Conservation (phyloP, 2,797 vertebrate genomes). For the Poecilia velifera region DNA sequence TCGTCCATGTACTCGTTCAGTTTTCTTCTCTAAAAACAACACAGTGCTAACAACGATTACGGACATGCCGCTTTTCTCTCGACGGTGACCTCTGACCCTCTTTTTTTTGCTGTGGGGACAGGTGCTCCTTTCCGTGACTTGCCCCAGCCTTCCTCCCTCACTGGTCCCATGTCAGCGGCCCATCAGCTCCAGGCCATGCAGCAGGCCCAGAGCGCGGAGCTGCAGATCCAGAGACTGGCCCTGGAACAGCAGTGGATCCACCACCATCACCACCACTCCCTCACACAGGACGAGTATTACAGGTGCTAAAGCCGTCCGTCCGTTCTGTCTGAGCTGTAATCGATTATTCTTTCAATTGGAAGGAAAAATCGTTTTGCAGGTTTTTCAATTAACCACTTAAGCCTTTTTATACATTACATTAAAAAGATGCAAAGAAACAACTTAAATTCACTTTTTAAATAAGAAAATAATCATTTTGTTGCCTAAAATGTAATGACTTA, state of each 20-base stretch:
- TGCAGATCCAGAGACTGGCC: slow-evolving; percentile 99
- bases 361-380: no score
- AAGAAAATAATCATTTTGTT: no score
- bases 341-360: no score
- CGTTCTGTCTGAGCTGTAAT: neutral
- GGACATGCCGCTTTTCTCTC: slow-evolving; percentile 27
- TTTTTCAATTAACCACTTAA: no score
- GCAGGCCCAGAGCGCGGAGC: slow-evolving; percentile 96
- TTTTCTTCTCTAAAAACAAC: slow-evolving; percentile 70
- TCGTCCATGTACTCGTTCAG: slow-evolving; percentile 77
- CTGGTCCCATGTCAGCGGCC: slow-evolving; percentile 94
- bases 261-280: slow-evolving; percentile 94
- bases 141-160: slow-evolving; percentile 92
- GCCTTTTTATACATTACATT: no score
- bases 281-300: slow-evolving; percentile 99
- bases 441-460: no score
- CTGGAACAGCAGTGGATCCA: slow-evolving; percentile 98
- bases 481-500: no score
- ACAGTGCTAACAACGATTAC: slow-evolving; percentile 50
- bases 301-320: slow-evolving; percentile 77
- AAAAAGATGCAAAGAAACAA: no score
- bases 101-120: slow-evolving; percentile 52
- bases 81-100: slow-evolving; percentile 41
- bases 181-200: slow-evolving; percentile 99
- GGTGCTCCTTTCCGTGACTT: slow-evolving; percentile 96